A percentile compares a stretch with the other conserved stretches of the same genome.
Conservation (phyloP, 1,140 invertebrate species). For the Aphidius gifuensis region DNA sequence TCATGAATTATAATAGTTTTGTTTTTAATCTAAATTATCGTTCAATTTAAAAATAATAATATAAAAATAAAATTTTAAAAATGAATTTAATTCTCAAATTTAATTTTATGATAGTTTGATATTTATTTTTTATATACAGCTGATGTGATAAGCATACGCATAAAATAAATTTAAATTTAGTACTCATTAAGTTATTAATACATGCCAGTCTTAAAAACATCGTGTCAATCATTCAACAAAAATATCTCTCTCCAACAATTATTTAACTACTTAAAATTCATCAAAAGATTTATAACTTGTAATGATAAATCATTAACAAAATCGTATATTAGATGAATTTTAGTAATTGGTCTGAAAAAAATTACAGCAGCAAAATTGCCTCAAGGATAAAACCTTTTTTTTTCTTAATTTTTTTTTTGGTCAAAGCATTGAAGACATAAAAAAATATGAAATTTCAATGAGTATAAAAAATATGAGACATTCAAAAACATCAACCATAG, state of each 20-base stretch:
- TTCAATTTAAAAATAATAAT: no score
- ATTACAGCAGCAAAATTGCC: conserved; percentile 39
- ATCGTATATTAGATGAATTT: conserved; percentile 53
- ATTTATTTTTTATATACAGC: no score
- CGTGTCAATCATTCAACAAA: background rate
- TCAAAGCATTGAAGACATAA: conserved; percentile 14
- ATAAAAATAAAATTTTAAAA: background rate
- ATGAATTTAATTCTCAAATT: no score
- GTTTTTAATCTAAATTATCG: no score
- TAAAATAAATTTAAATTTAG: conserved; percentile 22
- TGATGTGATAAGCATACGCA: background rate
- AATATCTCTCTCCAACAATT: conserved; percentile 5
- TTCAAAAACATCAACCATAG: conserved; percentile 19
- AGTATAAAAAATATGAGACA: conserved; percentile 14
- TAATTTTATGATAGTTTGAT: no score
- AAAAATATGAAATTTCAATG: conserved; percentile 2
- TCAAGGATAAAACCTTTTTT: conserved; percentile 14
- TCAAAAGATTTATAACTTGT: conserved; percentile 53
- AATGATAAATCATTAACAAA: conserved; percentile 56
- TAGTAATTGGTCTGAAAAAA: conserved; percentile 40
- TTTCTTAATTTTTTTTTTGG: background rate
- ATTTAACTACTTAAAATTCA: conserved; percentile 2
- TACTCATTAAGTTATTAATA: conserved; percentile 14
- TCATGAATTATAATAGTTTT: no score
- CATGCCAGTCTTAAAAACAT: conserved; percentile 7